Percentiles rank a stretch among this genome's conserved stretches.
Evolutionary conservation across 2,888 invertebrate genomes (phyloP).

Genomic region (Coecobrya sp.): DNA sequence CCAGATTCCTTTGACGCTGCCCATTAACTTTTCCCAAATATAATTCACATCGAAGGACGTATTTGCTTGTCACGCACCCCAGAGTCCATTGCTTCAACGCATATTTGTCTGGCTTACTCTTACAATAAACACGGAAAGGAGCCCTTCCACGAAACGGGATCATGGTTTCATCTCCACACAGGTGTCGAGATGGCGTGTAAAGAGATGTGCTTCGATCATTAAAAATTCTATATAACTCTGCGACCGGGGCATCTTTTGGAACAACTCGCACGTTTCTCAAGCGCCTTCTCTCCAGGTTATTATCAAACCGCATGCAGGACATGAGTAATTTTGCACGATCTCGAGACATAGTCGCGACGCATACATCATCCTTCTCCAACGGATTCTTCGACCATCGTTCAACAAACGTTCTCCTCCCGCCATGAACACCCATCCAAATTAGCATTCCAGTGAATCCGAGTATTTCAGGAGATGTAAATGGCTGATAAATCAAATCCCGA

Average conservation of each 20-base stretch:
- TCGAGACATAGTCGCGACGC: neutral
- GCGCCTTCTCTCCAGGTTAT: neutral
- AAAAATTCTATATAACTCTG: neutral
- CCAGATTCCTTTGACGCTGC: neutral
- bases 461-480: neutral
- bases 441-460: neutral
- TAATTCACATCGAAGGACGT: neutral
- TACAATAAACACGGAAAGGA: neutral
- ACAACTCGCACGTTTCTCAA: neutral
- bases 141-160: neutral
- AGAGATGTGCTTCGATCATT: neutral
- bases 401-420: neutral
- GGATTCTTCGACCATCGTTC: neutral
- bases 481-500: neutral
- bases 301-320: neutral
- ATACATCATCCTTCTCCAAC: neutral
- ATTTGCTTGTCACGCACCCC: neutral
- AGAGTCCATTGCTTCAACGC: neutral
- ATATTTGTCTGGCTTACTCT: slow-evolving; percentile 3
- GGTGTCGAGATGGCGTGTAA: neutral
- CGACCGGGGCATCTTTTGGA: neutral
- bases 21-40: neutral
- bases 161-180: neutral
- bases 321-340: neutral
- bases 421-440: neutral